These are phyloP conservation scores for Drosophila pseudotalamancana DNA, from an alignment of 2,888 invertebrate species.

Conservation along the genomic window DNA sequence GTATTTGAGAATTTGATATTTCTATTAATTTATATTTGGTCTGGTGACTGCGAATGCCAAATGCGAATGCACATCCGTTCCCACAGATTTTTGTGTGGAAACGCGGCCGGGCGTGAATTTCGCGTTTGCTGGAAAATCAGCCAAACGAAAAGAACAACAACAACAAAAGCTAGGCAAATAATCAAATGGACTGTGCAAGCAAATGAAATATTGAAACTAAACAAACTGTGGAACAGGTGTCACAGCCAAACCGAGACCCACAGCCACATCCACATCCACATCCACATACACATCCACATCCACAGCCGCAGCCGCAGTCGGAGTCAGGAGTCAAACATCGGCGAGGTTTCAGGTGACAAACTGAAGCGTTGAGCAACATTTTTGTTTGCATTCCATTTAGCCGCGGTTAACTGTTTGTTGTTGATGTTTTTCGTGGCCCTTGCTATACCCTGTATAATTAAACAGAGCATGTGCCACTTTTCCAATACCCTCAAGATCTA, in stretches of 20 bases:
- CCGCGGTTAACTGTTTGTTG: constrained; percentile 18
- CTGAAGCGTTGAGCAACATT: constrained; percentile 46
- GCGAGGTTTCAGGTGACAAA: constrained; percentile 55
- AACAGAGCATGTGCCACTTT: background rate
- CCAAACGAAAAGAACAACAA: constrained; percentile 20
- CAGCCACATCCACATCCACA: background rate
- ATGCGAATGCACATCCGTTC: constrained; percentile 59
- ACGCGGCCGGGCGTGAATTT: constrained; percentile 63
- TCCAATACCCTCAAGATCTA: too few species aligned
- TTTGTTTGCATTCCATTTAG: constrained; percentile 78
- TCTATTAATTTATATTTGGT: constrained; percentile 68
- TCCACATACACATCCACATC: constrained; percentile 28
- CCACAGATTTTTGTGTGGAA: constrained; percentile 42
- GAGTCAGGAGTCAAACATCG: constrained; percentile 28
- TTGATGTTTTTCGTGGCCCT: constrained; percentile 4
- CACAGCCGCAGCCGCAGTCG: background rate
- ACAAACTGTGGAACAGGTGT: constrained; percentile 75
- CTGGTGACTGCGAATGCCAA: constrained; percentile 38
- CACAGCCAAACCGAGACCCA: constrained; percentile 27
- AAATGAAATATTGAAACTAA: constrained; percentile 79
- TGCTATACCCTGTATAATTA: background rate
- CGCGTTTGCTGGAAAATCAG: constrained; percentile 29
- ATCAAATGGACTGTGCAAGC: constrained; percentile 74
- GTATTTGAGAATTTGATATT: constrained; percentile 68
- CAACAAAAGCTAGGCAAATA: constrained; percentile 43